Evolutionary conservation across 2,888 invertebrate genomes (phyloP), one percentile per base, ranked within the genome.

Genomic region (Andrena bicolor): DNA sequence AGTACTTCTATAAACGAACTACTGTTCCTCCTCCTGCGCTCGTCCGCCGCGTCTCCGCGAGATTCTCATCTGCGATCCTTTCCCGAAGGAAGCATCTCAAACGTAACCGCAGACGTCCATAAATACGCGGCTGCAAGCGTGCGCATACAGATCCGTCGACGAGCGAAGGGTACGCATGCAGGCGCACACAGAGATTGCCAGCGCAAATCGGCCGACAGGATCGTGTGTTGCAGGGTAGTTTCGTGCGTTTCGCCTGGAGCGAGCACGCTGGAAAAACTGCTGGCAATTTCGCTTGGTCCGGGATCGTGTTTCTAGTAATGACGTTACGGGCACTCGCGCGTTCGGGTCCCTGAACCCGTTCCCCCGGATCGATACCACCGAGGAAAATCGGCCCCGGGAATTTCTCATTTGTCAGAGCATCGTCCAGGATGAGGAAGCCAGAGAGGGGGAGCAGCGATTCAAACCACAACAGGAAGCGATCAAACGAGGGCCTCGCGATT

Each of bases 231-330:
- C 66, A 65, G 72, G 69, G 64, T 65, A 73, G 74, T 81, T 84
- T 74, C 84, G 76, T 77, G 86, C 82, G 58, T 70, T 70, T 70
- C 58, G 75, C 79, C 75, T 68, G 61, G 35, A 71, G 86, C 76
- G 41, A 16, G 75, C 71, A 64, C 35, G 61, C 23, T 66, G 82
- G 79, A 85, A 87, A 87, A 87, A 87, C 85, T 83, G 78, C 60
- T 63, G 75, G 84, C 82, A 84, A 87, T 87, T 86, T 88, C 80
- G 77, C 85, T 83, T 73, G 35, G 61, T 76, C 76, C 66, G 68
- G 69, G 87, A 87, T 89, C 87, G 88, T 77, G 87, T 88, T 88
- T 80, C 85, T 82, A 76, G 85, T 88, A 89, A 89, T 87, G 85
- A 87, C 74, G 87, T 88, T 89, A 88, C 72, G 80, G 84, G 75